Evolutionary conservation across 2,113 vertebrate genomes (phyloP).

Genomic region (Megaceryle torquata): DNA sequence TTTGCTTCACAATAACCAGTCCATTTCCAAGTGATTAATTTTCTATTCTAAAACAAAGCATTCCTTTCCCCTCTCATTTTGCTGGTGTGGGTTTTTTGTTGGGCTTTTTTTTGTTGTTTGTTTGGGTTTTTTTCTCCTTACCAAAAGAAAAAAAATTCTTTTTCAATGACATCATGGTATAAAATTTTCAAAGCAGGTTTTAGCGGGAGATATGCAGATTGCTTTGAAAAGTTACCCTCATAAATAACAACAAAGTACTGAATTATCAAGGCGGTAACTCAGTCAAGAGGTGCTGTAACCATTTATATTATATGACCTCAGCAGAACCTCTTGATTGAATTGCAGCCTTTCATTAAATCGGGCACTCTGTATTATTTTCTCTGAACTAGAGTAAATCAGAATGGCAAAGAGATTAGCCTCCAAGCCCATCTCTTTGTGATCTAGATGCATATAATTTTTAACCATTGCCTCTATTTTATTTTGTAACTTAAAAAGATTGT

Average conservation of each 20-base stretch:
- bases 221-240: constrained; percentile 67
- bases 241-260: constrained; percentile 75
- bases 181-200: constrained; percentile 68
- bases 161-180: constrained; percentile 60
- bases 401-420: constrained; percentile 57
- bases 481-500: constrained; percentile 42
- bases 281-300: constrained; percentile 65
- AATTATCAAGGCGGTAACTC: constrained; percentile 69
- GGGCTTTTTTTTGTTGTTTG: background rate
- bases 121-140: background rate
- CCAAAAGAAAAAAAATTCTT: constrained; percentile 35
- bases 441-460: constrained; percentile 47
- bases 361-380: constrained; percentile 60
- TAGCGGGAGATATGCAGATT: constrained; percentile 59
- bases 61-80: constrained; percentile 53
- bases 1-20: constrained; percentile 66
- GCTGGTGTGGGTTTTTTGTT: background rate
- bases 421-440: constrained; percentile 54
- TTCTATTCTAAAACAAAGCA: constrained; percentile 70
- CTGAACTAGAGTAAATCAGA: constrained; percentile 53
- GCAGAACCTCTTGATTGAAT: constrained; percentile 70
- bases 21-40: constrained; percentile 73
- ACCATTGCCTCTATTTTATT: constrained; percentile 41
- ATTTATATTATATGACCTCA: constrained; percentile 72
- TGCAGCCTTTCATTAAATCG: constrained; percentile 67